Evolutionary conservation across 2,113 vertebrate genomes (phyloP).

Genomic region (Pongo pygmaeus): DNA sequence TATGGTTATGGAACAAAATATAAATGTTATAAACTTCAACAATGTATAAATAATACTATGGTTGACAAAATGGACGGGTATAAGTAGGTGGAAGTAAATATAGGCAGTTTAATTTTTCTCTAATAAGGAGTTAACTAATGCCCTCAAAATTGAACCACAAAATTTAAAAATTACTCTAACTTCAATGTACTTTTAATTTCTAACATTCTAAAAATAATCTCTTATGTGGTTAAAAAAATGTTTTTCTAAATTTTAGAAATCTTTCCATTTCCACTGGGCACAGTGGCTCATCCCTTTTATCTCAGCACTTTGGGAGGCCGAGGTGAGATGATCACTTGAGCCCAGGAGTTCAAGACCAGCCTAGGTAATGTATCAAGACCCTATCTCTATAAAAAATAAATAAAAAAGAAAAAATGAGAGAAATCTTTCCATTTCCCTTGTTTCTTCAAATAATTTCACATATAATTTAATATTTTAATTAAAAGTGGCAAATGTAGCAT

Average conservation of each 20-base stretch:
- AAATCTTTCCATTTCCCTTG: constrained; percentile 6
- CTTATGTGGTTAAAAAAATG: neutral
- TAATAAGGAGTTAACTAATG: neutral
- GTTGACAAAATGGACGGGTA: neutral
- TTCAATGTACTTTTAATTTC: neutral
- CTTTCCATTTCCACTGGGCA: neutral
- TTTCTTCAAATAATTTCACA: constrained; percentile 7
- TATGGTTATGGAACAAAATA: neutral
- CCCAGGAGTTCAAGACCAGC: no score
- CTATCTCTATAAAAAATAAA: no score
- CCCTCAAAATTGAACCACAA: constrained; percentile 2
- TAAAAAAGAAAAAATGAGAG: neutral
- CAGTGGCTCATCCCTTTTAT: no score
- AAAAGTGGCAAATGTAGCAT: neutral
- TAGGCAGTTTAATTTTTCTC: neutral
- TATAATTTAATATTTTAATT: constrained; percentile 22
- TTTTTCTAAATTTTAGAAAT: constrained; percentile 43
- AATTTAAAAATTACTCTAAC: neutral
- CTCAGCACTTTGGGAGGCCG: no score
- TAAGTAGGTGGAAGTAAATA: neutral
- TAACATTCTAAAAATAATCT: neutral
- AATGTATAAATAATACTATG: neutral
- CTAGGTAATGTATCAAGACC: no score
- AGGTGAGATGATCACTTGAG: no score
- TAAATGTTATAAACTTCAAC: neutral